These are phyloP conservation scores for Philypnodon macrostomus DNA, from an alignment of 2,797 vertebrate genomes.

Conservation along the genomic window DNA sequence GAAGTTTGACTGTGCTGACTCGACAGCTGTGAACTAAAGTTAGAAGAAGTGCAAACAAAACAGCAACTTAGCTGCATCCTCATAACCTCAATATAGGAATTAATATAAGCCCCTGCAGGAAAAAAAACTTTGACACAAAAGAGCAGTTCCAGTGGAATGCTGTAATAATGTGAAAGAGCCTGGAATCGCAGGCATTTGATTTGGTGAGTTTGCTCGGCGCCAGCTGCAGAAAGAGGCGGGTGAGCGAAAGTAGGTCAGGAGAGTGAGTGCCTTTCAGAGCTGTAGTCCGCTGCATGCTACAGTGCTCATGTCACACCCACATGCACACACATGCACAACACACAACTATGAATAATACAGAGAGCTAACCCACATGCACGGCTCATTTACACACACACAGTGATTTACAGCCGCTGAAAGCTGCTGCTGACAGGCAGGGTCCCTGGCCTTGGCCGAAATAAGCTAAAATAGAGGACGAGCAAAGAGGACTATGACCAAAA, in stretches of 20 bases:
- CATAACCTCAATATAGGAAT: constrained; percentile 27
- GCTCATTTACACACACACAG: constrained; percentile 2
- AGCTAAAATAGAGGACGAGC: constrained; percentile 23
- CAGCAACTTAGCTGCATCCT: constrained; percentile 19
- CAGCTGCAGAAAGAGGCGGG: constrained; percentile 68
- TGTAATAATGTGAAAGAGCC: constrained; percentile 47
- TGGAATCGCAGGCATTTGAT: constrained; percentile 70
- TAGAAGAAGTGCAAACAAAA: constrained; percentile 14
- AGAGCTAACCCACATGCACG: constrained; percentile 16
- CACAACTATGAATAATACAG: constrained; percentile 42
- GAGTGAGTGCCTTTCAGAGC: constrained; percentile 54
- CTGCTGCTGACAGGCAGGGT: constrained; percentile 61
- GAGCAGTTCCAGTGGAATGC: constrained; percentile 41
- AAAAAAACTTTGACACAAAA: constrained; percentile 27
- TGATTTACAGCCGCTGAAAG: constrained; percentile 61
- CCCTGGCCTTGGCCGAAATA: constrained; percentile 45
- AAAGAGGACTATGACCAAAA: constrained; percentile 29
- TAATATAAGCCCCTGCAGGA: constrained; percentile 23
- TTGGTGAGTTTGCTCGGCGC: constrained; percentile 50
- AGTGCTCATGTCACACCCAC: constrained; percentile 48
- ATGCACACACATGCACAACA: constrained; percentile 18
- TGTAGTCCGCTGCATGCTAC: constrained; percentile 43
- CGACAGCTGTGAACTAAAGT: constrained; percentile 28
- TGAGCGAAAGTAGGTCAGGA: constrained; percentile 77
- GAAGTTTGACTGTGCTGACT: constrained; percentile 61